These are phyloP conservation scores for Drosophila hamatofila DNA, from an alignment of 2,888 invertebrate species.

Conservation along the genomic window DNA sequence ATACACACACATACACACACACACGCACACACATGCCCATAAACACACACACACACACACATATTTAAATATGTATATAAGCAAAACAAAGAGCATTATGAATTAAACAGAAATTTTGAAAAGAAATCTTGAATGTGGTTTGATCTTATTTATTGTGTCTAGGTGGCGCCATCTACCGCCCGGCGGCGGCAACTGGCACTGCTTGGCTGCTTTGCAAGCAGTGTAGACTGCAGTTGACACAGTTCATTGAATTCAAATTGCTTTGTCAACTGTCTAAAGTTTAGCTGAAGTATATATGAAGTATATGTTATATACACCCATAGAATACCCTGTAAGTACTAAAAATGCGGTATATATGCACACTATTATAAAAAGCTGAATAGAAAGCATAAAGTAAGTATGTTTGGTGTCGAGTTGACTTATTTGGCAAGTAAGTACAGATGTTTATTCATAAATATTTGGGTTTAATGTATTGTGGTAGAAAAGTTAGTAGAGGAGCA, in stretches of 20 bases:
- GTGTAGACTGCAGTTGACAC: not conserved
- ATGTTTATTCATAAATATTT: too few species aligned
- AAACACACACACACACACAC: constrained; percentile 18
- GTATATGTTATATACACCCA: not conserved
- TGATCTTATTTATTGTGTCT: not conserved
- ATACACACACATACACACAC: constrained; percentile 6
- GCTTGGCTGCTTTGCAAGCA: constrained; percentile 34
- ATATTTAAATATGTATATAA: constrained; percentile 60
- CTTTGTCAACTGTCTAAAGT: not conserved
- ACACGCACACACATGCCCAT: not conserved
- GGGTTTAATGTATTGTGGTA: too few species aligned
- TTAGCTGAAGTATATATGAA: too few species aligned
- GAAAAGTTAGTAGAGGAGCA: too few species aligned
- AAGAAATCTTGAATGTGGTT: constrained; percentile 38
- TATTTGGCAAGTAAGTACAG: not conserved
- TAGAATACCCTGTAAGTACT: not conserved
- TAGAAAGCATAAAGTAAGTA: not conserved
- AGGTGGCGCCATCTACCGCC: constrained; percentile 35
- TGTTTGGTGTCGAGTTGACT: not conserved
- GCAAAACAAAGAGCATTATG: constrained; percentile 69
- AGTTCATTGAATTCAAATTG: not conserved
- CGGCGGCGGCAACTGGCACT: not conserved
- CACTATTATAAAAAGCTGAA: not conserved
- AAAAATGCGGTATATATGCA: not conserved
- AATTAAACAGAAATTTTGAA: constrained; percentile 75